These are phyloP conservation scores for Hyperoplus lanceolatus DNA, from an alignment of 2,797 vertebrate genomes.

Conservation along the genomic window DNA sequence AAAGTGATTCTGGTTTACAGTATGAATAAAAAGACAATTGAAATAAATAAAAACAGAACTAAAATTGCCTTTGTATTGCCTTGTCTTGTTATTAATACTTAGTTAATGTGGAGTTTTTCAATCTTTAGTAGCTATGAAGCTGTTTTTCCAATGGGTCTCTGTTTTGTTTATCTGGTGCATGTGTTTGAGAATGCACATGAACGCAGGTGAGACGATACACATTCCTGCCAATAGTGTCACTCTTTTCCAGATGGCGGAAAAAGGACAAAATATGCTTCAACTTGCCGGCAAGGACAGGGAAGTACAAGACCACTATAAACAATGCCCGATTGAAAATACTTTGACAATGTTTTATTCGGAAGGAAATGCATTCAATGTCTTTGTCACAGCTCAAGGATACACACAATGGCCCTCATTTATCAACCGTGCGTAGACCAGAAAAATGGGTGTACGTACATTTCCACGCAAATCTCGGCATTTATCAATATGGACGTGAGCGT, in stretches of 20 bases:
- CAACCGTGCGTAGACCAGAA: no score
- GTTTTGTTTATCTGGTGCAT: neutral
- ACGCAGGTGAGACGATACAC: neutral
- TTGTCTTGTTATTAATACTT: neutral
- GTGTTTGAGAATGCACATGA: no score
- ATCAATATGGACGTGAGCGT: no score
- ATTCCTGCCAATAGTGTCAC: no score
- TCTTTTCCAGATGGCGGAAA: neutral
- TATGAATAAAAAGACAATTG: slow-evolving; percentile 5
- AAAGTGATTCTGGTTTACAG: slow-evolving; percentile 20
- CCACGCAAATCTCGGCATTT: no score
- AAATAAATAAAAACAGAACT: slow-evolving; percentile 21
- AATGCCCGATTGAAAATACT: neutral
- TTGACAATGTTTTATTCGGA: slow-evolving; percentile 1
- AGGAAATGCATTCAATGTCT: neutral
- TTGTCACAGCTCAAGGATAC: neutral
- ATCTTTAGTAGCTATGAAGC: neutral
- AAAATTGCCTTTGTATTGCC: neutral
- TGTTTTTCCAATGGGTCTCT: neutral
- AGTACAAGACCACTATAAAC: neutral
- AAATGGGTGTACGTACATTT: no score
- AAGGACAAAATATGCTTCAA: neutral
- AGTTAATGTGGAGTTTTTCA: neutral
- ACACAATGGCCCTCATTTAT: no score
- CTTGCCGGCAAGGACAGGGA: neutral